Evolutionary conservation across 1,140 invertebrate species (phyloP).

Genomic region (Melipona quadrifasciata): DNA sequence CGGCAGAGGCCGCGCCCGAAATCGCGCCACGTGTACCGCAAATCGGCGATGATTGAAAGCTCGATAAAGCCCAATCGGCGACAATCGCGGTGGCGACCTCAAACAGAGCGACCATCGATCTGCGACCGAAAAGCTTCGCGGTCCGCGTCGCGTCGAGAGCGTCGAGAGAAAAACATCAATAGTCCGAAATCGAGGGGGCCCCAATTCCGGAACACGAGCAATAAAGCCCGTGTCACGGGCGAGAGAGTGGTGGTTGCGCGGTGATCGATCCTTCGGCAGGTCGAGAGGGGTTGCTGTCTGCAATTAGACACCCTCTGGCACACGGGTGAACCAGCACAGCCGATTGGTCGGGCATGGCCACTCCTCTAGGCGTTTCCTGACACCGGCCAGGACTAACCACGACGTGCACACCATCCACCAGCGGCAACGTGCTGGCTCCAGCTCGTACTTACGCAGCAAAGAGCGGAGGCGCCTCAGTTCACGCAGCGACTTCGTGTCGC

Average conservation of each 20-base stretch:
- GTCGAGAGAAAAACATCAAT: background rate
- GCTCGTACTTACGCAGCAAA: slow-evolving; percentile 45
- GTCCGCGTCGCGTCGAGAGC: background rate
- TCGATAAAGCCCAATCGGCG: background rate
- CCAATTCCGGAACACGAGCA: slow-evolving; percentile 28
- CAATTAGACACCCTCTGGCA: slow-evolving; percentile 66
- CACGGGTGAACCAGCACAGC: slow-evolving; percentile 11
- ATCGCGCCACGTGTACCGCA: background rate
- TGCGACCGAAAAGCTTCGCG: background rate
- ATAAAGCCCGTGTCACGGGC: slow-evolving; percentile 27
- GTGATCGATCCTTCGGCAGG: slow-evolving; percentile 58
- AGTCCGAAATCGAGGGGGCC: background rate
- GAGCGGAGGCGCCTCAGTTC: slow-evolving; percentile 69
- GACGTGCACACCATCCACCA: slow-evolving; percentile 59
- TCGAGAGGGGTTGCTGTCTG: slow-evolving; percentile 62
- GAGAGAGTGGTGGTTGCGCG: slow-evolving; percentile 33
- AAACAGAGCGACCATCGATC: background rate
- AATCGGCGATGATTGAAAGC: background rate
- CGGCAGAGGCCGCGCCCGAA: background rate
- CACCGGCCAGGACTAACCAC: slow-evolving; percentile 53
- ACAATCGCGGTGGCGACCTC: background rate
- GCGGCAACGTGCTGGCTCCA: slow-evolving; percentile 57
- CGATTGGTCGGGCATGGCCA: slow-evolving; percentile 75
- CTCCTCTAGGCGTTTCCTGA: slow-evolving; percentile 76
- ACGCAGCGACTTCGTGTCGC: slow-evolving; percentile 72